phyloP scores from a whole-genome alignment of 2,888 invertebrate genomes.

The Morinoia aosen region DNA sequence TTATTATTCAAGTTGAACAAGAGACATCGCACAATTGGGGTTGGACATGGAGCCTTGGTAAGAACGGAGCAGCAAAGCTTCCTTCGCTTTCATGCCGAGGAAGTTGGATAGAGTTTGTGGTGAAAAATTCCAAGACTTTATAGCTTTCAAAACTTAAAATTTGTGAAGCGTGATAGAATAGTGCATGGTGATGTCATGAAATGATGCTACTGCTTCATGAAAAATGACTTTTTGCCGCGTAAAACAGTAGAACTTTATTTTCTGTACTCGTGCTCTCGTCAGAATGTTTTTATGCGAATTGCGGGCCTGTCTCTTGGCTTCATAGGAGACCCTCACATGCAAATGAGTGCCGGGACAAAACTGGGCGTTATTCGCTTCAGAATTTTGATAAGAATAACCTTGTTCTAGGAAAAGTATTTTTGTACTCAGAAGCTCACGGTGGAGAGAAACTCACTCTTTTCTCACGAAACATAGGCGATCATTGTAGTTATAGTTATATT shows the following conservation, averaged over 20 bases:
- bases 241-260: not conserved
- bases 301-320: not conserved
- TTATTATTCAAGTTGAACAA: not conserved
- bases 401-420: not conserved
- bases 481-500: no score
- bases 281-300: not conserved
- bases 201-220: not conserved
- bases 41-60: not conserved
- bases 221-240: not conserved
- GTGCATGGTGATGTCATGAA: not conserved
- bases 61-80: not conserved
- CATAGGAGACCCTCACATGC: not conserved
- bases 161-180: not conserved
- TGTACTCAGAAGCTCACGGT: not conserved
- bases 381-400: not conserved
- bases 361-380: not conserved
- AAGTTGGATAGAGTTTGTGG: not conserved
- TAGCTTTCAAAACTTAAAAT: not conserved
- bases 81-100: not conserved
- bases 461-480: no score
- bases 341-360: not conserved
- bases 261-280: not conserved
- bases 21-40: not conserved
- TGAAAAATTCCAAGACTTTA: not conserved
- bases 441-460: not conserved